A percentile compares a stretch with the other conserved stretches of the same genome.
These are phyloP conservation scores for Sebastes taczanowskii DNA, from an alignment of 2,797 vertebrate species.

Conservation along the genomic window DNA sequence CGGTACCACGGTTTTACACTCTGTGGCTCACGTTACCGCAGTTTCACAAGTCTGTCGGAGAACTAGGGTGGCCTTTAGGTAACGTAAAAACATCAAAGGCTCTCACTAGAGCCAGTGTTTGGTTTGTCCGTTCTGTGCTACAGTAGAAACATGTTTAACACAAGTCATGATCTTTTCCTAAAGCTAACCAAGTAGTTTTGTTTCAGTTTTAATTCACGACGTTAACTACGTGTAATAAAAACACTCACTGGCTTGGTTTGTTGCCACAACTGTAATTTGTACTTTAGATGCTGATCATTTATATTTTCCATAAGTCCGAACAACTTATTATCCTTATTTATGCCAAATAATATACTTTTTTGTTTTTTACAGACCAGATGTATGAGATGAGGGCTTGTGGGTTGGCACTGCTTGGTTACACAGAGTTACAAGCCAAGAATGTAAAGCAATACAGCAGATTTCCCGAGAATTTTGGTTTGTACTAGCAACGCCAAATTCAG, in stretches of 20 bases:
- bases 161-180: too few species aligned
- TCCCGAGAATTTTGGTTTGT: not conserved
- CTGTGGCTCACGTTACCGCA: rapidly evolving
- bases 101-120: too few species aligned
- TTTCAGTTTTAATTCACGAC: too few species aligned
- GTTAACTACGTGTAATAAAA: too few species aligned
- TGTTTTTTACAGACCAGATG: not conserved
- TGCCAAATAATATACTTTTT: not conserved
- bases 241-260: too few species aligned
- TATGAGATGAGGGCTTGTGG: not conserved
- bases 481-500: not conserved
- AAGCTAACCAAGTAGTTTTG: too few species aligned
- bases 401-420: not conserved
- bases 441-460: not conserved
- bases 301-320: rapidly evolving
- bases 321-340: not conserved
- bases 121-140: rapidly evolving
- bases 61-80: too few species aligned
- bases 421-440: not conserved
- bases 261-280: too few species aligned
- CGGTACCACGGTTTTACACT: rapidly evolving
- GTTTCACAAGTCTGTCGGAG: too few species aligned
- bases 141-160: rapidly evolving
- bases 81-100: too few species aligned
- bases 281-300: too few species aligned